A percentile compares a stretch with the other conserved stretches of the same genome.
Conservation (phyloP, 35 echinoderm and acorn worm species). For the Apostichopus japonicus region DNA sequence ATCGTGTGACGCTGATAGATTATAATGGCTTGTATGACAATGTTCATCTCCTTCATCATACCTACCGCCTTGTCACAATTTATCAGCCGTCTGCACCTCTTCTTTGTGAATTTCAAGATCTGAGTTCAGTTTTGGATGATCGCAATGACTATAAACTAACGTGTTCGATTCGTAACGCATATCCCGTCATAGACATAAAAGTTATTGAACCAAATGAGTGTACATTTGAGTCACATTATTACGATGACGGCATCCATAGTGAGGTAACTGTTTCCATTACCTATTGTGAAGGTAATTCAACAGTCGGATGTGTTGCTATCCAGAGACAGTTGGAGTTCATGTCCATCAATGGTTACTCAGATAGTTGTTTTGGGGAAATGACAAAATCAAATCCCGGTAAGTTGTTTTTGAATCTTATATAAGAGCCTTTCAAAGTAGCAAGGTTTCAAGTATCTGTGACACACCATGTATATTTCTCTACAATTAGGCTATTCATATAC, state of each 20-base stretch:
- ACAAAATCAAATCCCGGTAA: not conserved
- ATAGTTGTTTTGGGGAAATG: not conserved
- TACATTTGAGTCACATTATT: not conserved
- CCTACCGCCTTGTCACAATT: not conserved
- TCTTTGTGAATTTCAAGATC: not conserved
- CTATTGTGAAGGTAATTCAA: not conserved
- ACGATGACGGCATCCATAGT: not conserved
- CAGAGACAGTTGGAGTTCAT: not conserved
- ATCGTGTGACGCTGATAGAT: not conserved
- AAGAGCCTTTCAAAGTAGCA: too few relatives aligned
- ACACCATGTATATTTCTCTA: too few relatives aligned
- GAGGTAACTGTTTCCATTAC: not conserved
- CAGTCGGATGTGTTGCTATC: not conserved
- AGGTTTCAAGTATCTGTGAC: too few relatives aligned
- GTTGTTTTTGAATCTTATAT: not conserved
- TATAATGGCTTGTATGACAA: not conserved
- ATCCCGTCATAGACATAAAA: not conserved
- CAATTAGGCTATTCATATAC: too few relatives aligned
- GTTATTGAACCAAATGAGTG: not conserved
- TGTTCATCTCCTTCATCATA: too few relatives aligned
- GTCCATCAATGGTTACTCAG: not conserved
- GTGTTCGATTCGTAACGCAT: slow-evolving; percentile 6
- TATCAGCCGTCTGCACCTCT: not conserved
- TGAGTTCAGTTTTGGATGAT: not conserved
- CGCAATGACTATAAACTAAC: not conserved